Percentiles rank a stretch among this genome's conserved stretches.
phyloP scores from a whole-genome alignment of 2,797 vertebrate species.

The Brachyalestes nurse region DNA sequence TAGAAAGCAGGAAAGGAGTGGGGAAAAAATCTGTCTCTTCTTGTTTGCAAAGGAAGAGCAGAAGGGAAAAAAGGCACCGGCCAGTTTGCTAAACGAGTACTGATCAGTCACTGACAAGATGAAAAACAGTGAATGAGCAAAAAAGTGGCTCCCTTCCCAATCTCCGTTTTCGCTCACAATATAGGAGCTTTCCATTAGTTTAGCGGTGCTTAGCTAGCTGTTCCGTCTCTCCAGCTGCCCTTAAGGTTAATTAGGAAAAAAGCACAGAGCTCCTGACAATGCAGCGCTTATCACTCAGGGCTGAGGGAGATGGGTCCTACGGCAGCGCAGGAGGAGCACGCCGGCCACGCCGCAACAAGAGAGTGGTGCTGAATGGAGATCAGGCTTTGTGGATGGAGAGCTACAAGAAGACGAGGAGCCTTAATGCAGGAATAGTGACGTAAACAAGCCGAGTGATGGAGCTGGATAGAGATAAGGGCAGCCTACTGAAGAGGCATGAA shows the following conservation, averaged over 20 bases:
- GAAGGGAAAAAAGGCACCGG: conserved; percentile 24
- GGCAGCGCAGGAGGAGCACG: neutral
- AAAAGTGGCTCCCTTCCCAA: conserved; percentile 22
- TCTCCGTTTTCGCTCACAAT: conserved; percentile 35
- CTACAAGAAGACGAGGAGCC: neutral
- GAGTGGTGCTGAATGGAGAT: conserved; percentile 7
- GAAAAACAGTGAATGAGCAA: conserved; percentile 52
- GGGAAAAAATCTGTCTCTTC: conserved; percentile 27
- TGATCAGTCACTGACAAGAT: conserved; percentile 62
- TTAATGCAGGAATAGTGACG: neutral
- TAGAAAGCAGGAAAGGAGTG: neutral
- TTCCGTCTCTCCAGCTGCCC: conserved; percentile 39
- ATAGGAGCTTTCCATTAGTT: conserved; percentile 61
- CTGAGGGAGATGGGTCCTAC: conserved; percentile 12
- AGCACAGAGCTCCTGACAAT: conserved; percentile 23
- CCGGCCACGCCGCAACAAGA: neutral
- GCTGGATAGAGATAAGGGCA: neutral
- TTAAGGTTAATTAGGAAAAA: conserved; percentile 69
- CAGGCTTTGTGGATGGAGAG: neutral
- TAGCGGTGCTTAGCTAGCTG: conserved; percentile 49
- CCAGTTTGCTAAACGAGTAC: conserved; percentile 61
- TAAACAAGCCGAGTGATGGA: neutral
- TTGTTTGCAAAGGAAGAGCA: conserved; percentile 33
- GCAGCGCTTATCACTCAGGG: conserved; percentile 48
- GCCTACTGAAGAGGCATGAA: neutral